Conservation (phyloP, 64 coral and sea anemone species). For the Pachyseris speciosa region DNA sequence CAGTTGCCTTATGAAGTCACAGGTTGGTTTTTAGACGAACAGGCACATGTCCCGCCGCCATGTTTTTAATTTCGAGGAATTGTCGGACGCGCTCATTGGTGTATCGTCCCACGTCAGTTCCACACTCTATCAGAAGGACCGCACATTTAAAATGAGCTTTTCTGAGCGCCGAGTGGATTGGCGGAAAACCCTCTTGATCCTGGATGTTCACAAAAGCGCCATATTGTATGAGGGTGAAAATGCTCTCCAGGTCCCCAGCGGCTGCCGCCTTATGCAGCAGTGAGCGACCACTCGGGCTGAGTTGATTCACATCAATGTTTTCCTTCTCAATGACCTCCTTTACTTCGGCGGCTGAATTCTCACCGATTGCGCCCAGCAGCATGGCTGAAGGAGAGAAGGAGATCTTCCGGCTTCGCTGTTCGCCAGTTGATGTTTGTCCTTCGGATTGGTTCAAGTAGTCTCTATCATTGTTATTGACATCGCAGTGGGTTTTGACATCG, state of each 20-base stretch:
- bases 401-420: slow-evolving; percentile 42
- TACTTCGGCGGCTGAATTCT: slow-evolving; percentile 78
- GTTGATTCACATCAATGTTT: slow-evolving; percentile 81
- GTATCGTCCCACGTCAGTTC: slow-evolving; percentile 76
- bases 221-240: slow-evolving; percentile 81
- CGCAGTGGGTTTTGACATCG: slow-evolving; percentile 10
- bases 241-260: slow-evolving; percentile 86
- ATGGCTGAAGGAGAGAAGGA: slow-evolving; percentile 88
- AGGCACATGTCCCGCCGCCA: slow-evolving; percentile 49
- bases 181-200: slow-evolving; percentile 82
- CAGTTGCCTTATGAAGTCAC: no score
- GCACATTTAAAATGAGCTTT: slow-evolving; percentile 86
- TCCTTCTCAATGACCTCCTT: slow-evolving; percentile 87
- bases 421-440: not conserved
- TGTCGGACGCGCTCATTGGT: slow-evolving; percentile 69
- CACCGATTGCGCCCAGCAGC: slow-evolving; percentile 85
- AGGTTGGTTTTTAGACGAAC: slow-evolving; percentile 71
- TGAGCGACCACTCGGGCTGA: slow-evolving; percentile 86
- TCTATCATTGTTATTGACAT: slow-evolving; percentile 39
- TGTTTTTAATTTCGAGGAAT: slow-evolving; percentile 60
- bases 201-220: slow-evolving; percentile 77
- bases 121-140: slow-evolving; percentile 84
- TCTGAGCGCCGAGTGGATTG: slow-evolving; percentile 71
- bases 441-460: not conserved
- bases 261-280: slow-evolving; percentile 84